Conservation (phyloP, 2,797 vertebrate genomes). For the Chaunax sp. region DNA sequence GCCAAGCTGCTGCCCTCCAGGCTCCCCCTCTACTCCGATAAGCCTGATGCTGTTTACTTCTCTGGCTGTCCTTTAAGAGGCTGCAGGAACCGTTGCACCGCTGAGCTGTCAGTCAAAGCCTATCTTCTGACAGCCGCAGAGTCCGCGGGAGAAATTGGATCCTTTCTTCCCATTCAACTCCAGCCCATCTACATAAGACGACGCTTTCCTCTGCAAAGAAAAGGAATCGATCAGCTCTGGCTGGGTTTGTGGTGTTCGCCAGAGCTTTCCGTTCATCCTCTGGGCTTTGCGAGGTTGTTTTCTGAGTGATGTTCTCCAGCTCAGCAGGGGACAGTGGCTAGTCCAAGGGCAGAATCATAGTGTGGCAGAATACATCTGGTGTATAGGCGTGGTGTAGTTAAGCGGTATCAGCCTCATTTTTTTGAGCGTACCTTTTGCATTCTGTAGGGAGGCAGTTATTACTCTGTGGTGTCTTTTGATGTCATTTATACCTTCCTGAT, state of each 20-base stretch:
- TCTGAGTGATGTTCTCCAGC: slow-evolving; percentile 57
- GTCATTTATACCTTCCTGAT: background rate
- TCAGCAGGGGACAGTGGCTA: slow-evolving; percentile 38
- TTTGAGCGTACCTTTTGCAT: background rate
- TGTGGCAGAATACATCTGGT: slow-evolving; percentile 37
- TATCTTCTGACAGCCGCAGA: slow-evolving; percentile 79
- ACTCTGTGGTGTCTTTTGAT: slow-evolving; percentile 5
- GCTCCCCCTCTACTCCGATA: slow-evolving; percentile 83
- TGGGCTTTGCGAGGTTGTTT: slow-evolving; percentile 56
- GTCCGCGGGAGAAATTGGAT: slow-evolving; percentile 78
- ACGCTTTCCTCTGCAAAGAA: slow-evolving; percentile 61
- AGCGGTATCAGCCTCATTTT: background rate
- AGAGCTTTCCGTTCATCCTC: slow-evolving; percentile 49
- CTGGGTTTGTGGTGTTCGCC: slow-evolving; percentile 71
- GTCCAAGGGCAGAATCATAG: slow-evolving; percentile 52
- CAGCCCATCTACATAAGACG: slow-evolving; percentile 74
- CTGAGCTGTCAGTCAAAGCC: slow-evolving; percentile 82
- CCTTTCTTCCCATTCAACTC: slow-evolving; percentile 76
- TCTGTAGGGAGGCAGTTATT: slow-evolving; percentile 9
- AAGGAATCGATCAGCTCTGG: slow-evolving; percentile 73
- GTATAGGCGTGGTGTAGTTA: slow-evolving; percentile 5
- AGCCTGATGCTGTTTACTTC: slow-evolving; percentile 82
- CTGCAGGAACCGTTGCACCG: slow-evolving; percentile 68
- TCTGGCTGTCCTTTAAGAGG: slow-evolving; percentile 70
- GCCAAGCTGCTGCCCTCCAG: slow-evolving; percentile 71